Evolutionary conservation across 2,797 vertebrate species (phyloP).

Genomic region (Choloepus didactylus): DNA sequence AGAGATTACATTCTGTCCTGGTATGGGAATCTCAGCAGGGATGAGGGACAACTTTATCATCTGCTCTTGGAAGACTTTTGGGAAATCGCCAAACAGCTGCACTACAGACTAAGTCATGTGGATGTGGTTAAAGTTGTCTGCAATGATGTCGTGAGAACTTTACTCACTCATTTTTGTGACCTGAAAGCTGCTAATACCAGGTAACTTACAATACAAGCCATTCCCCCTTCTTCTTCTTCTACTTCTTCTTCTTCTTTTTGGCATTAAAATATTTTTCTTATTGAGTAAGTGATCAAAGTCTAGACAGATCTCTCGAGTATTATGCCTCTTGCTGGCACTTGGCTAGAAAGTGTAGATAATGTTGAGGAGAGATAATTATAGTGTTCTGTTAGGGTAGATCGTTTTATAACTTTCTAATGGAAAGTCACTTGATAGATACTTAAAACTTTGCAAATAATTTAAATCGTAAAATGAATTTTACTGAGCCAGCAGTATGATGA

Average conservation of each 20-base stretch:
- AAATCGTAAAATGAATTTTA: slow-evolving; percentile 33
- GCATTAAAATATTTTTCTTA: neutral
- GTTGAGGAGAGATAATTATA: neutral
- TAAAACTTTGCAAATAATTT: slow-evolving; percentile 40
- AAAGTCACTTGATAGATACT: neutral
- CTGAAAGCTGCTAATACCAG: slow-evolving; percentile 96
- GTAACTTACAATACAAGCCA: slow-evolving; percentile 86
- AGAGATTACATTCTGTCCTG: slow-evolving; percentile 98
- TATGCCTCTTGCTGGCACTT: neutral
- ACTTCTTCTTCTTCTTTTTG: neutral
- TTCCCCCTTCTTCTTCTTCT: neutral
- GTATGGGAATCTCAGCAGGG: slow-evolving; percentile 95
- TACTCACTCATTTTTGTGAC: slow-evolving; percentile 97
- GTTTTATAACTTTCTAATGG: slow-evolving; percentile 30
- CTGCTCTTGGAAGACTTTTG: slow-evolving; percentile 98
- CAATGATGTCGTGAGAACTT: slow-evolving; percentile 94
- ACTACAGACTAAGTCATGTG: slow-evolving; percentile 92
- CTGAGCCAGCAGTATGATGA: neutral
- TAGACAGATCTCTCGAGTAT: neutral
- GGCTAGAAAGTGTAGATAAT: slow-evolving; percentile 2
- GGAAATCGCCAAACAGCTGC: slow-evolving; percentile 95
- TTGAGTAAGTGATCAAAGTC: neutral
- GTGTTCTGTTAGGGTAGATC: neutral
- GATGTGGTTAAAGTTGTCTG: slow-evolving; percentile 97
- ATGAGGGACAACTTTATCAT: slow-evolving; percentile 95